A percentile compares a stretch with the other conserved stretches of the same genome.
Conservation (phyloP, 1,140 invertebrate genomes). For the Apocrypta bakeri region DNA sequence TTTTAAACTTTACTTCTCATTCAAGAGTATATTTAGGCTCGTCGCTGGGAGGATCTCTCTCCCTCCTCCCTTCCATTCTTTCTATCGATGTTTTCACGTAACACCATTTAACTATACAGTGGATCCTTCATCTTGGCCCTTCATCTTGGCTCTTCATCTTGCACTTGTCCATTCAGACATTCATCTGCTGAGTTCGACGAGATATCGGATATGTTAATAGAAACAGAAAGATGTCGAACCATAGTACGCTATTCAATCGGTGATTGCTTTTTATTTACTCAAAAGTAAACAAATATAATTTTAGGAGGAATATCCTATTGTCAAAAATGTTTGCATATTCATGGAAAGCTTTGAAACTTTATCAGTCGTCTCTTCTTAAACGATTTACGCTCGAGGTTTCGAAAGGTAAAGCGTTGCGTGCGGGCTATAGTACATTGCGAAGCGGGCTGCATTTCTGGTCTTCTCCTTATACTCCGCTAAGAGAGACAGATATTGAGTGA, state of each 20-base stretch:
- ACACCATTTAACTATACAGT: too few relatives aligned
- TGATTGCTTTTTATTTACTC: not conserved
- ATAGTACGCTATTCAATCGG: not conserved
- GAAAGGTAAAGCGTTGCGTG: not conserved
- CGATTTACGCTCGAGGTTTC: not conserved
- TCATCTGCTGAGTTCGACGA: not conserved
- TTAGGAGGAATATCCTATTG: not conserved
- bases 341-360: not conserved
- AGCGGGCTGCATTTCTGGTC: conserved; percentile 2
- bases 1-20: too few relatives aligned
- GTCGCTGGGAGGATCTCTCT: too few relatives aligned
- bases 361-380: not conserved
- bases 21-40: too few relatives aligned
- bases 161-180: not conserved
- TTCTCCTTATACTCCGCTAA: not conserved
- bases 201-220: too few relatives aligned
- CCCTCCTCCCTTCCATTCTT: too few relatives aligned
- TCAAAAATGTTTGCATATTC: not conserved
- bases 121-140: too few relatives aligned
- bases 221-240: not conserved
- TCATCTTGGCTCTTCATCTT: not conserved
- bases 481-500: too few relatives aligned
- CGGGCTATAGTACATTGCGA: not conserved
- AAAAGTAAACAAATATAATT: not conserved
- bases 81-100: too few relatives aligned